Percentiles rank a stretch among this genome's conserved stretches.
These are phyloP conservation scores for Rallus limicola DNA, from an alignment of 2,113 vertebrate genomes.

Conservation along the genomic window DNA sequence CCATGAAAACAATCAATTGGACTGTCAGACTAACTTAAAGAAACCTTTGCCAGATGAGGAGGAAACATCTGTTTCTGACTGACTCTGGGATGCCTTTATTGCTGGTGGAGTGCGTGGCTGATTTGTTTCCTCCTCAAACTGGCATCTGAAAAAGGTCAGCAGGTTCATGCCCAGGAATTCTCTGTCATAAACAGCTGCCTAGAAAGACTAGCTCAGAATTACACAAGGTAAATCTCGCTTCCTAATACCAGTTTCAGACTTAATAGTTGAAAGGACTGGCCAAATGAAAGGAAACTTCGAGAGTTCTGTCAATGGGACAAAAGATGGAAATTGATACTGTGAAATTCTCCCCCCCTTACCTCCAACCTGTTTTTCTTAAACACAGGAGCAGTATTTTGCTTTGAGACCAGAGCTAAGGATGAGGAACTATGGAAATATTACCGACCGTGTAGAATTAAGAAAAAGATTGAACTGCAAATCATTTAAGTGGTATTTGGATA, in stretches of 20 bases:
- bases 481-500: slow-evolving; percentile 95
- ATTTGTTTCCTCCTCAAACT: neutral
- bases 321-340: neutral
- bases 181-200: neutral
- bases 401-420: slow-evolving; percentile 89
- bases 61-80: neutral
- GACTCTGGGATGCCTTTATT: neutral
- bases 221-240: neutral
- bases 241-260: neutral
- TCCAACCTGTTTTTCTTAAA: neutral
- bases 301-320: neutral
- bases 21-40: neutral
- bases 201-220: neutral
- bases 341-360: neutral
- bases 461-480: slow-evolving; percentile 86
- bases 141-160: neutral
- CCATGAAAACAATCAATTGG: neutral
- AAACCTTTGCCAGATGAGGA: neutral
- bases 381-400: slow-evolving; percentile 92
- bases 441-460: slow-evolving; percentile 85
- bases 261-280: neutral
- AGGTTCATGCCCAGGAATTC: neutral
- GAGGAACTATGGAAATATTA: slow-evolving; percentile 87
- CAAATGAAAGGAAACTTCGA: neutral
- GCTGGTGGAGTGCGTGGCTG: neutral